Conservation (phyloP, 2,113 vertebrate genomes). For the Otis tarda region DNA sequence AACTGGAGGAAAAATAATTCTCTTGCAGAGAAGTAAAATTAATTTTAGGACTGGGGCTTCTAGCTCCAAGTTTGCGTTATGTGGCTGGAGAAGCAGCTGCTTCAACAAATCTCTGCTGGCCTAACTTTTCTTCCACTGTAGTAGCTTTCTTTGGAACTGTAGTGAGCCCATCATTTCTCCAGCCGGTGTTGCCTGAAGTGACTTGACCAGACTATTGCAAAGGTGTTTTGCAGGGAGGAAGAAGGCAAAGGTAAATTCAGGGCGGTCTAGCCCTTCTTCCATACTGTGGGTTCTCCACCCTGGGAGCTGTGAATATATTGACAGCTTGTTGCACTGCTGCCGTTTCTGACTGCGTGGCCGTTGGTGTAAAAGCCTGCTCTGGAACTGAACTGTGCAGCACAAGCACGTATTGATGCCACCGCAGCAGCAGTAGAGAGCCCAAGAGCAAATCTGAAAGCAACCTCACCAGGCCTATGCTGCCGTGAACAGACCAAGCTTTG, state of each 20-base stretch:
- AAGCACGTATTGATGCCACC: rapidly evolving
- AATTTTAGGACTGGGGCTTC: neutral
- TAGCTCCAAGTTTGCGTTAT: neutral
- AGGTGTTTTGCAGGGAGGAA: neutral
- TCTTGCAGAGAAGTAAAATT: neutral
- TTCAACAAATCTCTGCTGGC: neutral
- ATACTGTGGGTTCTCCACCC: neutral
- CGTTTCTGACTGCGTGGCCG: rapidly evolving
- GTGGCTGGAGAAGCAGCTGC: neutral
- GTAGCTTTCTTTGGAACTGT: neutral
- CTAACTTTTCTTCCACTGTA: neutral
- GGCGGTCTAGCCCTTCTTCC: neutral
- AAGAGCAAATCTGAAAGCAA: neutral
- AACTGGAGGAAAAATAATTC: neutral
- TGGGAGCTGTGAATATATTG: neutral
- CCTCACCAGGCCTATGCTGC: neutral
- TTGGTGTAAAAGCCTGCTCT: neutral
- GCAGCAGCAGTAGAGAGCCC: neutral
- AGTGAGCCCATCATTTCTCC: neutral
- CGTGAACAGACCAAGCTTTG: rapidly evolving
- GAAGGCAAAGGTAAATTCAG: neutral
- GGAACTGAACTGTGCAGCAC: neutral
- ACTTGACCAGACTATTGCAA: neutral
- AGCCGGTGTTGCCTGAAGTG: neutral
- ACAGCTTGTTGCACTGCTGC: neutral